Percentiles rank a stretch among this genome's conserved stretches.
Conservation (phyloP, 2,113 vertebrate genomes). For the Labeo rohita region DNA sequence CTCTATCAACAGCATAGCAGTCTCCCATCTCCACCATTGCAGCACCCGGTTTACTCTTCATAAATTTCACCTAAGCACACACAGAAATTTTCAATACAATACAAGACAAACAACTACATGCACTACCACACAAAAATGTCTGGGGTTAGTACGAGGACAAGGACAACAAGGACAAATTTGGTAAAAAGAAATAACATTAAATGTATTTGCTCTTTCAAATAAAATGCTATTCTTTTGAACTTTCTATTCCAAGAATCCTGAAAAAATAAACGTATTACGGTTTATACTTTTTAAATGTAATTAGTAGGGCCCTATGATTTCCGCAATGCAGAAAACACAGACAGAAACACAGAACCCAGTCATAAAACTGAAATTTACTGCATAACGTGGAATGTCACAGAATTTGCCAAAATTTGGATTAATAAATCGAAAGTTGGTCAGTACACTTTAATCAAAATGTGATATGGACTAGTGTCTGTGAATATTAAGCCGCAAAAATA, state of each 20-base stretch:
- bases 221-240: neutral
- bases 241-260: neutral
- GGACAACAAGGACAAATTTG: neutral
- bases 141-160: neutral
- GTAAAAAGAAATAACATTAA: neutral
- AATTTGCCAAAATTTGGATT: too few species aligned
- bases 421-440: too few species aligned
- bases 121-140: neutral
- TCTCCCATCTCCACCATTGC: slow-evolving; percentile 98
- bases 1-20: slow-evolving; percentile 91
- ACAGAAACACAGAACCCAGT: too few species aligned
- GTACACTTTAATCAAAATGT: too few species aligned
- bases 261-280: neutral
- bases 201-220: neutral
- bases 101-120: neutral
- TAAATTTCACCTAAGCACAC: slow-evolving; percentile 86
- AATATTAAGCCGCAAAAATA: too few species aligned
- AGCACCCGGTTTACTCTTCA: slow-evolving; percentile 95
- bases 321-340: too few species aligned
- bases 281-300: neutral
- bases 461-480: too few species aligned
- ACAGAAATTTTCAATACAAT: neutral
- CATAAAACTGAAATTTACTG: too few species aligned
- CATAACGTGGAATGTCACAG: too few species aligned
- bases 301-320: too few species aligned